phyloP scores from a whole-genome alignment of 1,140 invertebrate species.

The Goniozus legneri region DNA sequence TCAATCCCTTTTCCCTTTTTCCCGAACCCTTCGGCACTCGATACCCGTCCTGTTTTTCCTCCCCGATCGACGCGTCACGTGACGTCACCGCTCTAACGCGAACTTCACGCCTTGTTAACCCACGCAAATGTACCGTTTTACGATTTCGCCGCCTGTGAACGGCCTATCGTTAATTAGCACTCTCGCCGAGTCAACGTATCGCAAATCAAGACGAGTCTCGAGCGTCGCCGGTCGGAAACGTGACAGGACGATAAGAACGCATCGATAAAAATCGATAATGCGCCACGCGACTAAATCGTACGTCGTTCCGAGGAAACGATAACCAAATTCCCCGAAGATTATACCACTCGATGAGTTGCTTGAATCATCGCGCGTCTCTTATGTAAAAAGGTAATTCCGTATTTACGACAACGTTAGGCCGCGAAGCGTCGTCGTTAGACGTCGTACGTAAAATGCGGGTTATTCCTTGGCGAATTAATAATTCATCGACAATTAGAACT shows the following conservation, averaged over 20 bases:
- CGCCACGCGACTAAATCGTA: too few relatives aligned
- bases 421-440: too few relatives aligned
- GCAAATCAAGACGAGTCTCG: too few relatives aligned
- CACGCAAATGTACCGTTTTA: constrained; percentile 41
- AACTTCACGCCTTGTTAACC: constrained; percentile 44
- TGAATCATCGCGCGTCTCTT: too few relatives aligned
- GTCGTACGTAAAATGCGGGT: constrained; percentile 12
- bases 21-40: constrained; percentile 13
- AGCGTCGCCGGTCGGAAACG: too few relatives aligned
- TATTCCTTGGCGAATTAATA: constrained; percentile 29
- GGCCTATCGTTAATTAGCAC: constrained; percentile 39
- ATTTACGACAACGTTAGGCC: too few relatives aligned
- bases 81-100: constrained; percentile 47
- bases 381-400: too few relatives aligned
- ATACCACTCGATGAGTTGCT: too few relatives aligned
- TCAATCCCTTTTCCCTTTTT: constrained; percentile 21
- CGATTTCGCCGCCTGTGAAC: constrained; percentile 23
- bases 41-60: constrained; percentile 7
- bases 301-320: too few relatives aligned
- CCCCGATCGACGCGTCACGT: constrained; percentile 12
- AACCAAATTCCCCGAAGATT: too few relatives aligned
- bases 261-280: too few relatives aligned
- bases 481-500: constrained; percentile 43
- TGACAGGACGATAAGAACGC: too few relatives aligned
- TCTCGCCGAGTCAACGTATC: constrained; percentile 18